Base-by-base conservation (phyloP, 2,113 vertebrate species). In the Salminus brasiliensis region DNA sequence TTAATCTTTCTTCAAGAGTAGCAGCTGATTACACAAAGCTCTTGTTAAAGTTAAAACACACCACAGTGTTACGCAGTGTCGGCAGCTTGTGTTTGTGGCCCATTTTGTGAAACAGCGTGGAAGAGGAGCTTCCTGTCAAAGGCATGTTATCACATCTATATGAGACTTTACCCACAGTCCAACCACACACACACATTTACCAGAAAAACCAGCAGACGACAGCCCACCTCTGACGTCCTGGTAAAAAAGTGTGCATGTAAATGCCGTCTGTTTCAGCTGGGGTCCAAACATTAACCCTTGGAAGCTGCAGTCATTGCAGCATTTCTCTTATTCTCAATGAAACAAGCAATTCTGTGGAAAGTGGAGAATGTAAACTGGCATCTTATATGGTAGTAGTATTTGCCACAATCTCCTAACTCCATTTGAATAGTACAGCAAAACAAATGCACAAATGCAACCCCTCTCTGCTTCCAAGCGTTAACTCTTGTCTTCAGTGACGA, bases 131-230 rank as follows among this genome's bases (percentile, higher is more conserved):
- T 63, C 18, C 3, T 16, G 32, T 30, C n/a, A 25, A 80, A 21
- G 76, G n/a, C 16, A 59, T 29, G 52, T 15, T 71, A 25, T 87
- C 47, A 74, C 84, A 86, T 66, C 34, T 39, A 69, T 45, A 76
- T 29, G 69, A 55, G 49, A 83, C 62, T 74, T 75, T 63, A 71
- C 29, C 74, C 34, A 66, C 21, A 39, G 18, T 10, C 15, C 59
- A 9, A 65, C 23, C 23, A 57, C 34, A 34, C 9, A n/a, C n/a
- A 27, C 6, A 3, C 12, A 49, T 5, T 79, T 72, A 72, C 59
- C 49, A 32, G 67, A 60, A 74, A 63, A 30, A 16, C 16, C 21
- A 67, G 36, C 65, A 67, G 29, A 62, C n/a, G 47, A 6, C 18
- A 49, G 47, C 2, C 52, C 52, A 55, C 52, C 52, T 55, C 39